phyloP scores from a whole-genome alignment of 1,140 invertebrate genomes.

The Orius insidiosus region DNA sequence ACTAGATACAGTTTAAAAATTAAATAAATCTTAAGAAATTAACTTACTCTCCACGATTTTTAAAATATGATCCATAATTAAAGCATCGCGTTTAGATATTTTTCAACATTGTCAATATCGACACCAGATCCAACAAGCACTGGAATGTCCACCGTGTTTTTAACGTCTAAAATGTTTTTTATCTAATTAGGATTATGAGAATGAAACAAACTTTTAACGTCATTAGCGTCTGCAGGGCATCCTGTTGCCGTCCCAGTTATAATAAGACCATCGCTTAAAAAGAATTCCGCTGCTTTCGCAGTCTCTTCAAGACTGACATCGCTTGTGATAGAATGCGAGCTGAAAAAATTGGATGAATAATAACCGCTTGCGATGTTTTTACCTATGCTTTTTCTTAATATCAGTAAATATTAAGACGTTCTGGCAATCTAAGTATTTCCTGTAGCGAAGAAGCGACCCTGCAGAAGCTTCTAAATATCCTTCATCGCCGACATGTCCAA shows the following conservation, averaged over 20 bases:
- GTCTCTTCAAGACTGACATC: slow-evolving; percentile 54
- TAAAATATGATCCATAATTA: slow-evolving; percentile 68
- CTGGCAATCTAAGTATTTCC: slow-evolving; percentile 48
- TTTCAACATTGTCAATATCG: slow-evolving; percentile 40
- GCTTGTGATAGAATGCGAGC: slow-evolving; percentile 58
- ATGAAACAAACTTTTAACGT: slow-evolving; percentile 44
- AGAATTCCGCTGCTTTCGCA: slow-evolving; percentile 61
- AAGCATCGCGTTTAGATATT: slow-evolving; percentile 39
- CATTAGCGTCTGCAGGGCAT: slow-evolving; percentile 32
- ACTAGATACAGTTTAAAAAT: too few relatives aligned
- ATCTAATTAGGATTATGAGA: too few relatives aligned
- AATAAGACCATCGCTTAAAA: slow-evolving; percentile 61
- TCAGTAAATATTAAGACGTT: slow-evolving; percentile 55
- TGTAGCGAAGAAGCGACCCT: slow-evolving; percentile 50
- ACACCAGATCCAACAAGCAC: slow-evolving; percentile 66
- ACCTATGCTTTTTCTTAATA: slow-evolving; percentile 79
- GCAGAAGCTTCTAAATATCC: slow-evolving; percentile 62
- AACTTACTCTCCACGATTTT: slow-evolving; percentile 35
- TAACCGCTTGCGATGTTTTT: background rate
- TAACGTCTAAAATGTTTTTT: too few relatives aligned
- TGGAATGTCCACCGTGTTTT: slow-evolving; percentile 35
- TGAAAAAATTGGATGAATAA: slow-evolving; percentile 24
- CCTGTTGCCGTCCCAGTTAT: slow-evolving; percentile 60
- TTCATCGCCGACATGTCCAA: slow-evolving; percentile 67
- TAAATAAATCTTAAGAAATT: background rate